Evolutionary conservation across 2,113 vertebrate genomes (phyloP).

Genomic region (Pangasianodon gigas): DNA sequence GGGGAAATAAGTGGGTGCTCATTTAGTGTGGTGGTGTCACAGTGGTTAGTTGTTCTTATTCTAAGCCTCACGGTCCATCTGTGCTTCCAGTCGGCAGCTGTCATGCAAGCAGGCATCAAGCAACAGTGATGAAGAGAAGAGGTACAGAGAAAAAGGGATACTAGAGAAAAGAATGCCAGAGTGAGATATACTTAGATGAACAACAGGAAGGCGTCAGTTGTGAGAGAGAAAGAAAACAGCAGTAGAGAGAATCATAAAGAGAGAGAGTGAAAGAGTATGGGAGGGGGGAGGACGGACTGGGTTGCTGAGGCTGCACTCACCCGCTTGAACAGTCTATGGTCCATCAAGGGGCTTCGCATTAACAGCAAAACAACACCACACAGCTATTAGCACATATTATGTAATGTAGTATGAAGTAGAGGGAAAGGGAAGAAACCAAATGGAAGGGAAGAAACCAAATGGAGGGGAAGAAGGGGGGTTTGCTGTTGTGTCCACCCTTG

Average conservation of each 20-base stretch:
- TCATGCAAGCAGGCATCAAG: conserved; percentile 99
- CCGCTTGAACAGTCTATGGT: conserved; percentile 99
- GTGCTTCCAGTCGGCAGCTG: conserved; percentile 74
- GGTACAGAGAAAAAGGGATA: conserved; percentile 62
- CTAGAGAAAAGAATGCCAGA: conserved; percentile 55
- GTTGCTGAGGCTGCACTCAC: conserved; percentile 99
- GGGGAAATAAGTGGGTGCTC: conserved; percentile 57
- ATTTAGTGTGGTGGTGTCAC: conserved; percentile 72
- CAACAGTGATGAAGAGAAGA: conserved; percentile 73
- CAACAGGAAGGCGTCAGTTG: conserved; percentile 29
- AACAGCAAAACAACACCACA: conserved; percentile 99
- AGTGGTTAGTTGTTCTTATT: conserved; percentile 69
- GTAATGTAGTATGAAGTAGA: conserved; percentile 71
- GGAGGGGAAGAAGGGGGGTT: conserved; percentile 55
- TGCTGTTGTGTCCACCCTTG: conserved; percentile 43
- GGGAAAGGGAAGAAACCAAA: conserved; percentile 54
- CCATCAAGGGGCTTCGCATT: conserved; percentile 99
- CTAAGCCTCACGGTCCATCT: conserved; percentile 72
- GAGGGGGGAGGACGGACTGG: conserved; percentile 64
- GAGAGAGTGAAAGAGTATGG: conserved; percentile 54
- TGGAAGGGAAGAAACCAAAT: conserved; percentile 58
- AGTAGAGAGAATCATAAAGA: conserved; percentile 64
- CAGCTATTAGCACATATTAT: conserved; percentile 95
- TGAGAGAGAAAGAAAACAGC: conserved; percentile 85
- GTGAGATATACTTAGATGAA: conserved; percentile 60